Evolutionary conservation across 2,888 invertebrate species (phyloP).

Genomic region (Lissonota sp.): DNA sequence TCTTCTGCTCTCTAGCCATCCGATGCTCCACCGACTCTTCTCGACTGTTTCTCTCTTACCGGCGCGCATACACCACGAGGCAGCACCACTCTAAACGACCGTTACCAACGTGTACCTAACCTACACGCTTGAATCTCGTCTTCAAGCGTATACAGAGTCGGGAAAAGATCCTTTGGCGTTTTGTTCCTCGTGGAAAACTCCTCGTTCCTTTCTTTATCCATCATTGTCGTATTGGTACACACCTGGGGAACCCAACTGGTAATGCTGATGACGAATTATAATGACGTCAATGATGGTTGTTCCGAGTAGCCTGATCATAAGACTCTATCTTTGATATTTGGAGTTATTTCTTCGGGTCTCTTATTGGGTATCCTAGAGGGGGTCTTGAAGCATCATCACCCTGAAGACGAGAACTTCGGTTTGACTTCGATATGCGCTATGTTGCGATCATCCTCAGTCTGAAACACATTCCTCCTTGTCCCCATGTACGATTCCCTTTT

Average conservation of each 20-base stretch:
- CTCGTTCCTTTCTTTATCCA: slow-evolving; percentile 19
- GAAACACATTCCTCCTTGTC: not conserved
- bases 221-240: slow-evolving; percentile 51
- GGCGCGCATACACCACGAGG: slow-evolving; percentile 56
- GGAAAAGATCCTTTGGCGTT: slow-evolving; percentile 34
- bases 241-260: not conserved
- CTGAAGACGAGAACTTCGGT: slow-evolving; percentile 13
- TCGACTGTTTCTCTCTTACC: slow-evolving; percentile 66
- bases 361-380: too few relatives aligned
- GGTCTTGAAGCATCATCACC: slow-evolving; percentile 11
- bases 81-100: slow-evolving; percentile 50
- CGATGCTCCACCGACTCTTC: slow-evolving; percentile 62
- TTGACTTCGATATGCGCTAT: slow-evolving; percentile 26
- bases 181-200: slow-evolving; percentile 41
- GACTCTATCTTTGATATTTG: slow-evolving; percentile 28
- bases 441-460: slow-evolving; percentile 23
- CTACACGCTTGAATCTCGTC: slow-evolving; percentile 61
- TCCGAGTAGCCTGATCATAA: slow-evolving; percentile 17
- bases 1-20: slow-evolving; percentile 62
- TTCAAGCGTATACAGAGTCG: slow-evolving; percentile 34
- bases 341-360: too few relatives aligned
- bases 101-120: slow-evolving; percentile 67
- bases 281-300: slow-evolving; percentile 45
- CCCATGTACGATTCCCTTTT: not conserved
- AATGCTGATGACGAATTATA: slow-evolving; percentile 26